These are phyloP conservation scores for Cassiopea andromeda DNA, from an alignment of 30 jellyfish, hydroid and myxozoan genomes.

Conservation along the genomic window DNA sequence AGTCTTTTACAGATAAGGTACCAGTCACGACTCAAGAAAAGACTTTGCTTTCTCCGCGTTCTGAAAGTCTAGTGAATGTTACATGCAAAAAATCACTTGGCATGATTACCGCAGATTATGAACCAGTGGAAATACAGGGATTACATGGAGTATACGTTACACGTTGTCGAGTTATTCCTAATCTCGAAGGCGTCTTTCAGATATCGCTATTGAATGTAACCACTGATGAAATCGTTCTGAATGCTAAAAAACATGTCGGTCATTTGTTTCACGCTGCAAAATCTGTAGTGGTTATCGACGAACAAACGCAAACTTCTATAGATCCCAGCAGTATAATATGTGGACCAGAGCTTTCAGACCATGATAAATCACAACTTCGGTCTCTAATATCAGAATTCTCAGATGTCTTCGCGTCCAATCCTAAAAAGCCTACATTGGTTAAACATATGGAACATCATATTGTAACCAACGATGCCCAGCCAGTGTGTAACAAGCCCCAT, in stretches of 20 bases:
- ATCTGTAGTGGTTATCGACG: constrained; percentile 7
- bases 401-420: constrained; percentile 24
- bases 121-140: constrained; percentile 29
- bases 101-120: constrained; percentile 58
- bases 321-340: constrained; percentile 5
- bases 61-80: constrained; percentile 26
- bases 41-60: constrained; percentile 44
- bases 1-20: constrained; percentile 1
- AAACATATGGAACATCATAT: constrained; percentile 25
- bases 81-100: constrained; percentile 34
- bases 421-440: constrained; percentile 14
- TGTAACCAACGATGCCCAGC: constrained; percentile 43
- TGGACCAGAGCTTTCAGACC: constrained; percentile 10
- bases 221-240: constrained; percentile 4
- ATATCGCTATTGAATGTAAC: constrained; percentile 29
- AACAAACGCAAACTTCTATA: constrained; percentile 6
- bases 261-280: constrained; percentile 22
- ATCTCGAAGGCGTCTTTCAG: constrained; percentile 44
- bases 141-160: constrained; percentile 47
- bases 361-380: not conserved
- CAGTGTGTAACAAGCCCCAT: constrained; percentile 31
- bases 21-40: constrained; percentile 11
- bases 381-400: not conserved
- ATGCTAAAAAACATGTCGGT: constrained; percentile 40
- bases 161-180: constrained; percentile 58